Evolutionary conservation across 2,113 vertebrate genomes (phyloP), one percentile per base, ranked within the genome.

Genomic region (Accipiter cooperii): DNA sequence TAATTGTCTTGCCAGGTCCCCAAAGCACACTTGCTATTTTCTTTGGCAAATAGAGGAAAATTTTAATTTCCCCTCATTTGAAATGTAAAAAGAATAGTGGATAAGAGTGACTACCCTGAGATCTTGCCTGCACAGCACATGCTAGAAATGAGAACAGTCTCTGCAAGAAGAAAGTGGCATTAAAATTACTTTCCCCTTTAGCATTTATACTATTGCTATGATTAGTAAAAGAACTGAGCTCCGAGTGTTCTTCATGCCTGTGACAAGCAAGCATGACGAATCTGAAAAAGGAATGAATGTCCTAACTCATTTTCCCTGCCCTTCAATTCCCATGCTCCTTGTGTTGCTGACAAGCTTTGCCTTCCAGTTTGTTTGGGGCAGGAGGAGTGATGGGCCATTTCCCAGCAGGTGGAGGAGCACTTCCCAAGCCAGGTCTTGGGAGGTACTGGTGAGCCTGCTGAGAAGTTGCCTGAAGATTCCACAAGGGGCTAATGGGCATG

Each of bases 41-140:
- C 77, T 90, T 68, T 84, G 61, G 77, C 69, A 93, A 96, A 93
- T 28, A 64, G 61, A 95, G 24, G 57, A 82, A 93, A 93, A 89
- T 25, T 73, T 95, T 84, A 64, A 96, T 96, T 96, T 95, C 33
- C 13, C 24, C 10, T 93, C 28, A 87, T 47, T n/a, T 87, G 64
- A 84, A 94, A 88, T 70, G 11, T 76, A 90, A 87, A 82, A 89
- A 64, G 74, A 93, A 42, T 20, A 21, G 47, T 86, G 70, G 91
- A 84, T 65, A 44, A 84, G 65, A 79, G 42, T 29, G 46, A 70
- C 24, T 90, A 63, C 17, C 69, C 55, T 49, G 69, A 96, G 90
- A 89, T 68, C 71, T 66, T 77, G 28, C 34, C 36, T 34, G 63
- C 17, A 46, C 17, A 75, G 66, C 0, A 0, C 82, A 75, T 34